These are phyloP conservation scores for Marronus borbonicus DNA, from an alignment of 2,888 invertebrate species.

Conservation along the genomic window DNA sequence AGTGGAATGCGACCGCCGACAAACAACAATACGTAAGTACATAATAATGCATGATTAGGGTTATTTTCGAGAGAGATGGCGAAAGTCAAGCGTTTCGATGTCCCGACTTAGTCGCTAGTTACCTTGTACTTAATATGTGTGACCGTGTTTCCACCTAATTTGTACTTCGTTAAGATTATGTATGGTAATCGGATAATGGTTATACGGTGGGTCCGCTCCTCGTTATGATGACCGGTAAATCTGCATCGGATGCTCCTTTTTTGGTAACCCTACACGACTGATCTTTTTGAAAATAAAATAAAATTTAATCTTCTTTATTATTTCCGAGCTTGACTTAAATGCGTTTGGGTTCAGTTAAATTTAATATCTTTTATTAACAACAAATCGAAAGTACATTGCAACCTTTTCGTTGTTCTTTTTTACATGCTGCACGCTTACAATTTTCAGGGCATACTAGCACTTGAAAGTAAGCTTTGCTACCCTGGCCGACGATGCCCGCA, in stretches of 20 bases:
- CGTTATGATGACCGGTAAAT: slow-evolving; percentile 14
- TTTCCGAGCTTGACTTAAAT: no score
- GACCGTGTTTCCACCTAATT: slow-evolving; percentile 59
- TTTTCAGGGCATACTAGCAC: no score
- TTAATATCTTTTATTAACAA: no score
- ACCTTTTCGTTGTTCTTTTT: no score
- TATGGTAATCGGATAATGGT: slow-evolving; percentile 48
- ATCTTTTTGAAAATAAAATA: no score
- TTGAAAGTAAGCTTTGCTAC: no score
- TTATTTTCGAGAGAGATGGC: slow-evolving; percentile 57
- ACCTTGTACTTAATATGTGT: slow-evolving; percentile 57
- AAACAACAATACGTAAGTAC: slow-evolving; percentile 58
- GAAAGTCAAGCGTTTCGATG: slow-evolving; percentile 10
- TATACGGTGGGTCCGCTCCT: not conserved
- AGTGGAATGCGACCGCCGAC: slow-evolving; percentile 57
- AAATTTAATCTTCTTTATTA: no score
- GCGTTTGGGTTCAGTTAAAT: no score
- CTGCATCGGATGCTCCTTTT: not conserved
- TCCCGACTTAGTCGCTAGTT: slow-evolving; percentile 34
- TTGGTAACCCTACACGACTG: no score
- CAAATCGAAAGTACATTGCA: no score
- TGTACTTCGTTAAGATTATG: slow-evolving; percentile 56
- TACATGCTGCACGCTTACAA: no score
- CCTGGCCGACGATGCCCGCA: no score
- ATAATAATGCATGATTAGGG: slow-evolving; percentile 63